Base-by-base conservation (phyloP, 2,797 vertebrate genomes). In the Leptatherina wallacei region DNA sequence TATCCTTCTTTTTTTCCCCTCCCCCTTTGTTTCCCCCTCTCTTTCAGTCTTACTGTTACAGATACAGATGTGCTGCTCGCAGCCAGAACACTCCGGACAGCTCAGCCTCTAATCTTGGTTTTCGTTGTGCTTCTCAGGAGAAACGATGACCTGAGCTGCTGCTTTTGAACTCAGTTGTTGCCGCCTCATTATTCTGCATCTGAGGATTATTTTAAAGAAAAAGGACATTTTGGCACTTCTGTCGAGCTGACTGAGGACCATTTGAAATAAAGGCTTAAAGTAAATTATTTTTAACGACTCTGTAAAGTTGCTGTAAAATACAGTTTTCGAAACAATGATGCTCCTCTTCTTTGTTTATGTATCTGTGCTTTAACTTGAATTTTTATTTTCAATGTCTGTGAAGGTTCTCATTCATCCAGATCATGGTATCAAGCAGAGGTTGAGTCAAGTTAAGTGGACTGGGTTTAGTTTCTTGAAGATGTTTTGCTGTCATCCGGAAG, bases 31-130 rank as follows among this genome's bases (percentile, higher is more conserved):
- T 9, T 18, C 12, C 32, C n/a, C 36, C 9, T 38, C 2, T 69
- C 24, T 58, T 71, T 29, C 83, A 99, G 98, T 98, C 98, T 24
- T 97, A 99, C 71, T 99, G 98, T 88, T 99, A 99, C 82, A 96
- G 98, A 87, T 99, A 99, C 73, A 95, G 98, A 81, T 99, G 98
- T 84, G 98, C 96, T 0, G 98, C 98, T 2, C 95, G 98, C 0
- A 99, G 98, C 74, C 98, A 99, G 83, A 99, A 99, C 92, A 96
- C 96, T 0, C 96, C 96, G 0, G 97, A 99, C 88, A 99, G 98
- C 88, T 97, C 98, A 0, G 94, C 98, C 0, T 99, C 98, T 0
- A 99, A 99, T 73, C 95, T 99, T 80, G 98, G 98, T 5, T 99
- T 99, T 89, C 97, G 98, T 75, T 99, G 98, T 4, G 96, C 93